Percentiles rank a stretch among this genome's conserved stretches.
Conservation (phyloP, 2,888 invertebrate genomes). For the Slavum lentiscoides region DNA sequence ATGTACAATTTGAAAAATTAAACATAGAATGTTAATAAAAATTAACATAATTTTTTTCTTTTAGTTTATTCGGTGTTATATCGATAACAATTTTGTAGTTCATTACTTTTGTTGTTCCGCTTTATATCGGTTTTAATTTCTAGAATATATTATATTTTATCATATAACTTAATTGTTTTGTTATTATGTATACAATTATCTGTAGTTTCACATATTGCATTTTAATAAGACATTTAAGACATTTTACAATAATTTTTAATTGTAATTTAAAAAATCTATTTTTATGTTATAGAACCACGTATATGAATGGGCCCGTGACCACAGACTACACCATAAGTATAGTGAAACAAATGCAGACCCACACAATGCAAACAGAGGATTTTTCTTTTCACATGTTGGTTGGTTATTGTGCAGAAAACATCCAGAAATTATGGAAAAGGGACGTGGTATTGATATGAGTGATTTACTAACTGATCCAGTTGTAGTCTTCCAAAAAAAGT, state of each 20-base stretch:
- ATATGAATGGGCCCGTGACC: constrained; percentile 60
- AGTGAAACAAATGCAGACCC: constrained; percentile 93
- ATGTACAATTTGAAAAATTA: too few species aligned
- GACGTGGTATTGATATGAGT: constrained; percentile 80
- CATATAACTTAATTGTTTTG: not conserved
- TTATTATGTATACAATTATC: constrained; percentile 7
- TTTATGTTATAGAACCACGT: constrained; percentile 58
- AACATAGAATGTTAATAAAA: too few species aligned
- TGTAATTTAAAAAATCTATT: not conserved
- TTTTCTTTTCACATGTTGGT: constrained; percentile 95
- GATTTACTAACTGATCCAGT: constrained; percentile 83
- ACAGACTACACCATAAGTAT: constrained; percentile 88
- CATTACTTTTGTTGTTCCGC: constrained; percentile 8
- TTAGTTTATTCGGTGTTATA: too few species aligned
- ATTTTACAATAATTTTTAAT: not conserved
- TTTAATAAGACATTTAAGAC: not conserved
- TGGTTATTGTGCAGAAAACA: constrained; percentile 92
- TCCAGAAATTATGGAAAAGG: constrained; percentile 83
- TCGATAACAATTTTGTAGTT: not conserved
- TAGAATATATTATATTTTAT: constrained; percentile 1
- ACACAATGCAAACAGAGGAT: constrained; percentile 87
- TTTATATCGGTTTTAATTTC: not conserved
- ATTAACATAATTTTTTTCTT: too few species aligned
- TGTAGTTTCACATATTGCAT: constrained; percentile 14
- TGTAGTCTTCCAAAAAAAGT: constrained; percentile 84